Evolutionary conservation across 2,797 vertebrate species (phyloP).

Genomic region (Podarcis lilfordi): DNA sequence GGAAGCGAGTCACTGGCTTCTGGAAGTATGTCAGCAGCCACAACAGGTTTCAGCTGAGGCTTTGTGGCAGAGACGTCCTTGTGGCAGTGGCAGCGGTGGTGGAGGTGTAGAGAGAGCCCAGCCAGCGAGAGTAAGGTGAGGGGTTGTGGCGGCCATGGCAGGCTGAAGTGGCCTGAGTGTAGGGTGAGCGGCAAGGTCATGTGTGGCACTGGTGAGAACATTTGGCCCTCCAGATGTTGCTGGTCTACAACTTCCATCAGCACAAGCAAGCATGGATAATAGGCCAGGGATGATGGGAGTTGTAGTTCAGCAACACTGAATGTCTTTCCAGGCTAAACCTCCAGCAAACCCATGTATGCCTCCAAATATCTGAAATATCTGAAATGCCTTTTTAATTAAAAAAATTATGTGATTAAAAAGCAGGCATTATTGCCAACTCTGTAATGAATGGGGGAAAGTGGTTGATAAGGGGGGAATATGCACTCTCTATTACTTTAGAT

Average conservation of each 20-base stretch:
- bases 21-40: too few species aligned
- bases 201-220: too few species aligned
- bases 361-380: background rate
- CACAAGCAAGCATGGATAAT: background rate
- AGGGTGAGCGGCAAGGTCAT: too few species aligned
- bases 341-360: conserved; percentile 25
- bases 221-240: background rate
- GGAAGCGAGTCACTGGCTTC: too few species aligned
- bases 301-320: background rate
- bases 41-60: too few species aligned
- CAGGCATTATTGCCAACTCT: conserved; percentile 58
- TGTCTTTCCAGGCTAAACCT: background rate
- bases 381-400: conserved; percentile 5
- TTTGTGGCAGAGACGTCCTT: too few species aligned
- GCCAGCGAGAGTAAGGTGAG: too few species aligned
- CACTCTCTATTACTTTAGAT: conserved; percentile 61
- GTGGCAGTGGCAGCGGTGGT: too few species aligned
- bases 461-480: conserved; percentile 57
- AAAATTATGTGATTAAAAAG: conserved; percentile 60
- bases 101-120: too few species aligned
- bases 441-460: conserved; percentile 54
- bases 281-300: background rate
- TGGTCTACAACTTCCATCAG: background rate
- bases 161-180: too few species aligned
- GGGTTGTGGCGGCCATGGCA: too few species aligned